Base-by-base conservation (phyloP, 2,113 vertebrate genomes). In the Pachypanchax playfairii region DNA sequence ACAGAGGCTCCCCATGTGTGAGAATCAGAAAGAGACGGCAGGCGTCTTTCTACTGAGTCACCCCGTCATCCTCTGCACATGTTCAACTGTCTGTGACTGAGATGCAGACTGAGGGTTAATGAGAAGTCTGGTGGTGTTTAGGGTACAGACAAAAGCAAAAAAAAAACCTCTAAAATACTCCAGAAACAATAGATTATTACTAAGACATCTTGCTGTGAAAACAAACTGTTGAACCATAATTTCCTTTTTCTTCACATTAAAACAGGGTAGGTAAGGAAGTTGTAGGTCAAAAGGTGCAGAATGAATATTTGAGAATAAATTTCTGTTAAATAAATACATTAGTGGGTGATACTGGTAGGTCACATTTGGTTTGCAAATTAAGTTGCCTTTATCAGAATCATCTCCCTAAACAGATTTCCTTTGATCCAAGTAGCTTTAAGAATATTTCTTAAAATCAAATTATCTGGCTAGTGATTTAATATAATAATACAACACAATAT, bases 31-130 rank as follows among this genome's bases (percentile, higher is more conserved):
- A 26, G 54, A 42, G 57, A 29, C 21, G 15, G 35, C 1, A 4
- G 39, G 33, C 43, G 5, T 36, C 52, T 47, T 49, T 49, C 36
- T 67, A 61, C 54, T 79, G 78, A 82, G 47, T 84, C 82, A 81
- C 64, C 48, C 35, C 22, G 54, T 49, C 62, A 17, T 42, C 60
- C 33, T 48, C 53, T 21, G 28, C 72, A 68, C 55, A 36, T 39
- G 48, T 57, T 58, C 20, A 24, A 14, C 38, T 6, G 25, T 17
- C 12, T 15, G 48, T 29, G 22, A 29, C 47, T 36, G 36, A 41
- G 25, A 13, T 20, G 22, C 29, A 58, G n/a, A 13, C 18, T 33
- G 41, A 55, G 69, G 18, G 39, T 39, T 26, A 47, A 70, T 21
- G 18, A 59, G 7, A 61, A 13, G 46, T 54, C 14, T 26, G 60